These are phyloP conservation scores for Plectus sambesii DNA, from an alignment of 1,140 invertebrate genomes.

Conservation along the genomic window DNA sequence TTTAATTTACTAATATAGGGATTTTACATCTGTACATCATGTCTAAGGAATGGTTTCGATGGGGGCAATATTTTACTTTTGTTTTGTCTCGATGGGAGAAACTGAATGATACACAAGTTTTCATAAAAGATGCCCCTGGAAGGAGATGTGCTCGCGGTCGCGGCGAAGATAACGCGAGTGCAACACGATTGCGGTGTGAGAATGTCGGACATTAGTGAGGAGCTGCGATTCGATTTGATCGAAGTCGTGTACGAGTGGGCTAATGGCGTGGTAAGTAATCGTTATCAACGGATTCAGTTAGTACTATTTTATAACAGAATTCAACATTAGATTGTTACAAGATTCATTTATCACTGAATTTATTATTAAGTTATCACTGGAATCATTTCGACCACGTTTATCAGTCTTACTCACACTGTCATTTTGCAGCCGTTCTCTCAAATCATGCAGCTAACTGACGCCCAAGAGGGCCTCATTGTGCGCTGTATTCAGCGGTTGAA, in stretches of 20 bases:
- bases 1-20: no score
- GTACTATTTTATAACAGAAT: no score
- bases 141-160: no score
- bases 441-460: conserved; percentile 79
- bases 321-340: no score
- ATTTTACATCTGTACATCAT: no score
- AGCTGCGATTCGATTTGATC: conserved; percentile 77
- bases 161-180: conserved; percentile 49
- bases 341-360: not conserved
- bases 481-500: conserved; percentile 89
- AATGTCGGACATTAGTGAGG: conserved; percentile 53
- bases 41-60: no score
- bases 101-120: no score
- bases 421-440: conserved; percentile 67
- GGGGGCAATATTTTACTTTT: no score
- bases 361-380: conserved; percentile 9
- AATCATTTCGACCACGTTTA: conserved; percentile 10
- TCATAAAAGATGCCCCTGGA: no score
- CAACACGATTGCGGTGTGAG: conserved; percentile 53
- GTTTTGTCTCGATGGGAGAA: no score
- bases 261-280: conserved; percentile 54
- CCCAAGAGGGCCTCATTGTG: conserved; percentile 96
- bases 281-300: no score
- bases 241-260: conserved; percentile 92
- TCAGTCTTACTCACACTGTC: conserved; percentile 16